Percentiles rank a stretch among this genome's conserved stretches.
Conservation (phyloP, 2,113 vertebrate species). For the Poeciliopsis prolifica region DNA sequence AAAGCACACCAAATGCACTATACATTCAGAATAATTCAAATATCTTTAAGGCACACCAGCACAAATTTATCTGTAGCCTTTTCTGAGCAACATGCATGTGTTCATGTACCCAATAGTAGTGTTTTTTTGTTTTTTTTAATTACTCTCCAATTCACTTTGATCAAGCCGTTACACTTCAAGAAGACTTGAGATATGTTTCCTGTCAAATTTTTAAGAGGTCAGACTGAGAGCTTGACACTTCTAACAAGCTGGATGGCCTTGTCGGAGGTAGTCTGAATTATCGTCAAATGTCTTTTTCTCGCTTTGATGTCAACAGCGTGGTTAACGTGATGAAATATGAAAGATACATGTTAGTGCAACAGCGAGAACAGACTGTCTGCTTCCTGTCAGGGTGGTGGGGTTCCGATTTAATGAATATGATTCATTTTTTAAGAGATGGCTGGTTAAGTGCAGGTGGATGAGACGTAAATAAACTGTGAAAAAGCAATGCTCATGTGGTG, state of each 20-base stretch:
- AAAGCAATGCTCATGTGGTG: constrained; percentile 65
- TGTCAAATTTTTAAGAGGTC: constrained; percentile 57
- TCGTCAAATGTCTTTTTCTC: constrained; percentile 7
- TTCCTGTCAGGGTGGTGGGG: constrained; percentile 11
- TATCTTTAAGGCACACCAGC: constrained; percentile 19
- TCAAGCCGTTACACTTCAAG: constrained; percentile 24
- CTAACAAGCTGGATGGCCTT: constrained; percentile 54
- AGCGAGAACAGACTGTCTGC: constrained; percentile 45
- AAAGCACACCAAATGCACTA: constrained; percentile 20
- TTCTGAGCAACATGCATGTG: constrained; percentile 16
- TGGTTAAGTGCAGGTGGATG: constrained; percentile 2
- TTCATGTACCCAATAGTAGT: constrained; percentile 7
- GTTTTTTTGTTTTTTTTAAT: neutral
- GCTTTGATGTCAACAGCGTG: constrained; percentile 51
- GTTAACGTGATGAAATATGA: constrained; percentile 35
- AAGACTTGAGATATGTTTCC: constrained; percentile 35
- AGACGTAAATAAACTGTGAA: constrained; percentile 1
- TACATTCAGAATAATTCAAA: constrained; percentile 30
- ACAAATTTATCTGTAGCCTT: constrained; percentile 31
- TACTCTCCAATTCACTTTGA: constrained; percentile 37
- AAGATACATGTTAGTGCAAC: constrained; percentile 46
- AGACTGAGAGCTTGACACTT: constrained; percentile 26
- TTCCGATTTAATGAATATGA: constrained; percentile 6
- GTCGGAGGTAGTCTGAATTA: constrained; percentile 46
- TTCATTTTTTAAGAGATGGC: constrained; percentile 3